These are phyloP conservation scores for Furnarius figulus DNA, from an alignment of 2,113 vertebrate species.

Conservation along the genomic window DNA sequence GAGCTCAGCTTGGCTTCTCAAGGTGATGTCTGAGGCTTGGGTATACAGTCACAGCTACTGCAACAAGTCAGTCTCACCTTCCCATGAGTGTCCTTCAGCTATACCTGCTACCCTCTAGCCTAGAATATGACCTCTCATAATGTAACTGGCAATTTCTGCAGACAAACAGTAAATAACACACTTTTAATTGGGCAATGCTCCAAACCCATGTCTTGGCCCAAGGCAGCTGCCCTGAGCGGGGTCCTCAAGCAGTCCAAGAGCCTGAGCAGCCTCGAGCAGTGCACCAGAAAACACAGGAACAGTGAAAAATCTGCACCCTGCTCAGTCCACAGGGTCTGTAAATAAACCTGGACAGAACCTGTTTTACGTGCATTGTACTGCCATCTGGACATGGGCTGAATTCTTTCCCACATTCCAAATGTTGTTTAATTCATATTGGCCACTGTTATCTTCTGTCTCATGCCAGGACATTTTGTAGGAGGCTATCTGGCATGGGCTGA, in stretches of 20 bases:
- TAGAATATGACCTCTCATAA: not conserved
- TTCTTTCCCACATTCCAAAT: slow-evolving; percentile 46
- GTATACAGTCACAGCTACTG: not conserved
- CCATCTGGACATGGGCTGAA: slow-evolving; percentile 6
- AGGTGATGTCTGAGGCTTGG: not conserved
- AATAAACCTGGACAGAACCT: not conserved
- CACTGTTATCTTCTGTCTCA: not conserved
- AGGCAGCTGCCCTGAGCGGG: not conserved
- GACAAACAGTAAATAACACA: not conserved
- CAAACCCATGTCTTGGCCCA: not conserved
- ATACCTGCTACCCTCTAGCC: not conserved
- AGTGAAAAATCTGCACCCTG: not conserved
- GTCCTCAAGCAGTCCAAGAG: not conserved
- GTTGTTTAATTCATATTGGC: slow-evolving; percentile 30
- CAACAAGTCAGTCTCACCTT: not conserved
- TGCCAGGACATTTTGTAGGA: slow-evolving; percentile 31
- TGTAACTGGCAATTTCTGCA: not conserved
- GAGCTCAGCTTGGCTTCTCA: not conserved
- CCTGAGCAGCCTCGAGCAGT: not conserved
- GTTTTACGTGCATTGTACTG: not conserved
- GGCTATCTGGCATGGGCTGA: slow-evolving; percentile 27
- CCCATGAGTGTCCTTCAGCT: not conserved
- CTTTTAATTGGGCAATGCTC: not conserved
- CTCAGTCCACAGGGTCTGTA: not conserved
- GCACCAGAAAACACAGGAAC: rapidly evolving